Base-by-base conservation (phyloP, 2,797 vertebrate species). In the Peromyscus melanophrys region DNA sequence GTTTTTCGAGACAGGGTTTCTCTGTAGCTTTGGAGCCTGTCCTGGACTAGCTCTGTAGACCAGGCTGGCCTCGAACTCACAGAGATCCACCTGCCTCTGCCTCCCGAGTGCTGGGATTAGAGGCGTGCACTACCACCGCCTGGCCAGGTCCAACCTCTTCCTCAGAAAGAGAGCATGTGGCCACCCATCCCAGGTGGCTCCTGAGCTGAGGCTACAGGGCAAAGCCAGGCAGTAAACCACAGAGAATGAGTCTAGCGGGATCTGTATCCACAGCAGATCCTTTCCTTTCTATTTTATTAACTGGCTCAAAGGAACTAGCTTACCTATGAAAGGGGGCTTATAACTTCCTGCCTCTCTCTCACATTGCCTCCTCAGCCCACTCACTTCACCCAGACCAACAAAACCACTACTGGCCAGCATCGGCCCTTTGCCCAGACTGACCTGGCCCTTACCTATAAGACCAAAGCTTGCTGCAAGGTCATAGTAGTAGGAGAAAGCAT, bases 401-500 rank as follows among this genome's bases (percentile, higher is more conserved):
- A n/a, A 17, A 7, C 16, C 7, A 59, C 40, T 27, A 82, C 27
- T 49, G 21, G 19, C 23, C 12, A 27, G 52, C 82, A 57, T 7
- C 2, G 16, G 29, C 65, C 57, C 52, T 49, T 59, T 80, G 29
- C 27, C 52, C 34, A 16, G 69, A 57, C 5, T 16, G 31, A 8
- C 31, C 16, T 46, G 29, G 23, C 65, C 59, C 97, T 5, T 99
- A 99, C 99, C 99, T 85, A 99, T 99, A 95, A 99, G 98, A 1
- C 99, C 98, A 34, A 99, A 98, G 65, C 99, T 99, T 57, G 99
- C 99, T 1, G 99, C 99, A 23, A 99, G 98, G 97, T 99, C 99
- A 5, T 99, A 99, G 98, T 99, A 99, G 98, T 99, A 99, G 67
- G 99, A 99, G 97, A 99, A 99, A 3, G 99, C 99, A 77, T 99